Evolutionary conservation across 2,888 invertebrate genomes (phyloP).

Genomic region (Eucera pruinosa): DNA sequence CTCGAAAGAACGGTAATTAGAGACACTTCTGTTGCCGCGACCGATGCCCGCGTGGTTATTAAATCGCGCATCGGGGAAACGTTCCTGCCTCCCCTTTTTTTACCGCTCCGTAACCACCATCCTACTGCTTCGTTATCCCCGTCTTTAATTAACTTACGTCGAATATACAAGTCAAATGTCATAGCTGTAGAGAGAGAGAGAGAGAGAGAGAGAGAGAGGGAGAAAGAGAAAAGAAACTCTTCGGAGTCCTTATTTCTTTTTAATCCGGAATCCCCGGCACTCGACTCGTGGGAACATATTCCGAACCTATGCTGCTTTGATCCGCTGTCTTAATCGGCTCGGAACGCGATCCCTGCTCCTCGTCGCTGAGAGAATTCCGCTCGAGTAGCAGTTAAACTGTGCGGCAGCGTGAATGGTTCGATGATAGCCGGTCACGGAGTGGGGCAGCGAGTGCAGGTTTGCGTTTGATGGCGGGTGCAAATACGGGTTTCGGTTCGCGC

Average conservation of each 20-base stretch:
- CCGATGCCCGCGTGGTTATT: slow-evolving; percentile 30
- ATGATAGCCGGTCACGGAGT: slow-evolving; percentile 30
- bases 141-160: slow-evolving; percentile 33
- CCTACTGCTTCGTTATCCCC: slow-evolving; percentile 9
- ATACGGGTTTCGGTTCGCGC: slow-evolving; percentile 56
- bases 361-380: slow-evolving; percentile 46
- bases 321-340: slow-evolving; percentile 59
- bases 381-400: slow-evolving; percentile 57
- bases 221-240: slow-evolving; percentile 9
- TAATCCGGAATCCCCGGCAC: neutral
- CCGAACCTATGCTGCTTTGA: slow-evolving; percentile 16
- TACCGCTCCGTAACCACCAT: slow-evolving; percentile 14
- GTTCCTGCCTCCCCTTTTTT: slow-evolving; percentile 16
- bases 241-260: neutral
- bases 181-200: neutral
- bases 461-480: slow-evolving; percentile 49
- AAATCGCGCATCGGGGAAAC: slow-evolving; percentile 21
- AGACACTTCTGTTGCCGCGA: slow-evolving; percentile 23
- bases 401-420: slow-evolving; percentile 52
- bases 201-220: neutral
- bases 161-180: slow-evolving; percentile 30
- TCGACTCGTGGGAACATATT: slow-evolving; percentile 41
- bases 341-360: slow-evolving; percentile 27
- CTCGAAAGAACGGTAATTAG: slow-evolving; percentile 53
- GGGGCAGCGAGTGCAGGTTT: slow-evolving; percentile 34